These are phyloP conservation scores for Ptyas mucosa DNA, from an alignment of 2,113 vertebrate species.

Conservation along the genomic window DNA sequence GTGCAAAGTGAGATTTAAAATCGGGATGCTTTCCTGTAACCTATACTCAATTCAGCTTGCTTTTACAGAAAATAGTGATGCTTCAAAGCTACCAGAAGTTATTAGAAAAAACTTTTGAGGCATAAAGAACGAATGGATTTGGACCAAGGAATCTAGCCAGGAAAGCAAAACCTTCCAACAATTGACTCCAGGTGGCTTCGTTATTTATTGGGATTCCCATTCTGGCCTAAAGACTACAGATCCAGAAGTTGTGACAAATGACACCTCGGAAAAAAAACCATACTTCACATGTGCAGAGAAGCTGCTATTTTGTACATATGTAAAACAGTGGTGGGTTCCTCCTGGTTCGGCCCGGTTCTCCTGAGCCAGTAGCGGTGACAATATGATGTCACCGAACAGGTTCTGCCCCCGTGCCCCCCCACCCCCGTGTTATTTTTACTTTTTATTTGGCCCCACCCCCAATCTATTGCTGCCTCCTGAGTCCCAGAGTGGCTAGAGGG, in stretches of 20 bases:
- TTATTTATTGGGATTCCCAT: not conserved
- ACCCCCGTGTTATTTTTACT: too few relatives aligned
- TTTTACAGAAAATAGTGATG: not conserved
- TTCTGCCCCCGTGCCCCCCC: too few relatives aligned
- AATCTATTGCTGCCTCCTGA: too few relatives aligned
- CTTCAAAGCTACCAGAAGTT: not conserved
- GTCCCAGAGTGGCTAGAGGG: too few relatives aligned
- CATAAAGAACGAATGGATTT: not conserved
- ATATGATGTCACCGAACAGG: too few relatives aligned
- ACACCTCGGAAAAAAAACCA: not conserved
- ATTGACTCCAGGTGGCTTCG: not conserved
- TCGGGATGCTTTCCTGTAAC: not conserved
- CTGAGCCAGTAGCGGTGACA: too few relatives aligned
- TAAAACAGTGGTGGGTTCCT: too few relatives aligned
- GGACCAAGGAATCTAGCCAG: not conserved
- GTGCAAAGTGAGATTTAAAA: not conserved
- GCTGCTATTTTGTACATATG: not conserved
- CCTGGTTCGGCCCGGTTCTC: too few relatives aligned
- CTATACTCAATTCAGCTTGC: conserved; percentile 3
- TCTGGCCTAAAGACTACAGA: not conserved
- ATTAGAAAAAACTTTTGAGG: not conserved
- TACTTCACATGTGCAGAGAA: not conserved
- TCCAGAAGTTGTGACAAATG: not conserved
- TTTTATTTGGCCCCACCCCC: too few relatives aligned
- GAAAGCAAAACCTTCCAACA: not conserved